These are phyloP conservation scores for Paramormyrops hopkinsi DNA, from an alignment of 2,797 vertebrate species.

Conservation along the genomic window DNA sequence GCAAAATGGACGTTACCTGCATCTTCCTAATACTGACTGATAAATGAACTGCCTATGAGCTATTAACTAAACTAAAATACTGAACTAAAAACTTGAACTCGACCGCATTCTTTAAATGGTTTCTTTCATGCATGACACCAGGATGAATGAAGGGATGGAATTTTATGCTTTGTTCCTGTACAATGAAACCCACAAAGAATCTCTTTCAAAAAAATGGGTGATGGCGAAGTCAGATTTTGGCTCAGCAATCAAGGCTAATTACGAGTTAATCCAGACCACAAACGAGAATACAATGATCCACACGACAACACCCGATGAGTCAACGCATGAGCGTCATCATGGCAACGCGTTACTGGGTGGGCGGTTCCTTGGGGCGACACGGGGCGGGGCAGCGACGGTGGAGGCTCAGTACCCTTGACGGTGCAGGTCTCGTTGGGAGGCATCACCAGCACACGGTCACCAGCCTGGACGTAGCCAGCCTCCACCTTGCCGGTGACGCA, in stretches of 20 bases:
- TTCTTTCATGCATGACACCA: neutral
- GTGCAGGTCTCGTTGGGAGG: constrained; percentile 96
- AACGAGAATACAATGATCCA: neutral
- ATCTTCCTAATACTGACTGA: neutral
- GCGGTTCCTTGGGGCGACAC: neutral
- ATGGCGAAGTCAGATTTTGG: neutral
- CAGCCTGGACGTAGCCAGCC: constrained; percentile 87
- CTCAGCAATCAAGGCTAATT: neutral
- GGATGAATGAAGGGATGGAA: neutral
- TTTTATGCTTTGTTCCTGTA: neutral
- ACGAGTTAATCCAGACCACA: neutral
- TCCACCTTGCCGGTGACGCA: constrained; percentile 96
- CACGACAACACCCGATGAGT: neutral
- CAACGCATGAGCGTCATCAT: neutral
- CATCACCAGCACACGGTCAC: constrained; percentile 84
- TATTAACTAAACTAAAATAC: neutral
- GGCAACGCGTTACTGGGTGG: neutral
- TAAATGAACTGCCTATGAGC: neutral
- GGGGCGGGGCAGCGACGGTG: neutral
- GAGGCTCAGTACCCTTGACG: constrained; percentile 79
- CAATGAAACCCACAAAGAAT: neutral
- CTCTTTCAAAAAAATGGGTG: neutral
- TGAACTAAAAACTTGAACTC: neutral
- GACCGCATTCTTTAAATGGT: neutral
- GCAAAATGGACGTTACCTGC: neutral